Conservation (phyloP, 30 jellyfish, hydroid and myxozoan species). For the Aurelia aurita region DNA sequence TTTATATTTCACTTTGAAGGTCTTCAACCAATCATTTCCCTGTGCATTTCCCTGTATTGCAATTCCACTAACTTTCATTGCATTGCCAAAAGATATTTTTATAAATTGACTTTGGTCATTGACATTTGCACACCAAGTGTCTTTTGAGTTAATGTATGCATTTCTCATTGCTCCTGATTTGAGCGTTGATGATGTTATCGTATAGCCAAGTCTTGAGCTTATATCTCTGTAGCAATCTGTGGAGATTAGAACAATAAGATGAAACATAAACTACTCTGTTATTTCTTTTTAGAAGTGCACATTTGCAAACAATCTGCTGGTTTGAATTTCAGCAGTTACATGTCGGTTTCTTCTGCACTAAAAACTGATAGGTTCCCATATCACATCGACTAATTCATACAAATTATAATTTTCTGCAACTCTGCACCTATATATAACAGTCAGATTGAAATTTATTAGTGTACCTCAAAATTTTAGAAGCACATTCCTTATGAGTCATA, state of each 20-base stretch:
- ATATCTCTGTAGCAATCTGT: constrained; percentile 1
- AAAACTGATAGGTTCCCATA: no score
- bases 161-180: neutral
- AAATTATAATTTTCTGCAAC: no score
- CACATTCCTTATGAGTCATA: no score
- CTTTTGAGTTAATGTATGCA: neutral
- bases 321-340: no score
- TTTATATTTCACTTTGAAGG: constrained; percentile 22
- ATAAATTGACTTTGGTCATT: neutral
- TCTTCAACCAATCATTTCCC: neutral
- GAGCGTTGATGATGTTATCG: constrained; percentile 6
- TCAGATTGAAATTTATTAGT: no score
- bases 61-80: neutral
- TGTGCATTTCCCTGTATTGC: neutral
- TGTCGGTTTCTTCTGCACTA: no score
- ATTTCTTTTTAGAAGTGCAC: no score
- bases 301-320: no score
- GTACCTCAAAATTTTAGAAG: no score
- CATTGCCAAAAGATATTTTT: neutral
- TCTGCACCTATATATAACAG: no score
- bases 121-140: neutral
- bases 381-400: no score
- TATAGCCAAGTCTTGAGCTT: neutral
- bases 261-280: neutral
- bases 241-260: neutral